phyloP scores from a whole-genome alignment of 2,113 vertebrate genomes.

The Rissa tridactyla region DNA sequence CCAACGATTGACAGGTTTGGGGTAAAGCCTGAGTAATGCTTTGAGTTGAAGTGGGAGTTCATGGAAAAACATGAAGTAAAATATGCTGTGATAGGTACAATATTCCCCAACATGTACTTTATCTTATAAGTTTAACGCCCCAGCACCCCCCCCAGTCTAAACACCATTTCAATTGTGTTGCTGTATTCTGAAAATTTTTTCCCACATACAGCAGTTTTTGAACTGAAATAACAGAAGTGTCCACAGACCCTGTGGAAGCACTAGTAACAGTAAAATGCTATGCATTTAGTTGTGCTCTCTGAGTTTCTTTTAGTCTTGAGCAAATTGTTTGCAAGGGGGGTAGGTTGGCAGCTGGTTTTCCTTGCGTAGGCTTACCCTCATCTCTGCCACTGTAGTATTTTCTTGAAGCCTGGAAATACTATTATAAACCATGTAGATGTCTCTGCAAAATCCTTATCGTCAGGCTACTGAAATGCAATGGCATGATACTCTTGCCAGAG shows the following conservation, averaged over 20 bases:
- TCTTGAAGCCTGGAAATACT: slow-evolving; percentile 32
- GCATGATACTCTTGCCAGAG: slow-evolving; percentile 26
- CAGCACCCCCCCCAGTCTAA: slow-evolving; percentile 16
- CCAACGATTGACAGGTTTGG: slow-evolving; percentile 46
- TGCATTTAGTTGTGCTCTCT: slow-evolving; percentile 71
- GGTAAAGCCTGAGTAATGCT: slow-evolving; percentile 34
- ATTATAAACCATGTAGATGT: neutral
- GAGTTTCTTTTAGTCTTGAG: slow-evolving; percentile 64
- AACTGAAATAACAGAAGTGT: slow-evolving; percentile 68
- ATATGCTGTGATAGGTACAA: slow-evolving; percentile 57
- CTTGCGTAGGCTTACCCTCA: slow-evolving; percentile 35
- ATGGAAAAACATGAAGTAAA: slow-evolving; percentile 24
- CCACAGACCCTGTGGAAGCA: slow-evolving; percentile 68
- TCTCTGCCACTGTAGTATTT: slow-evolving; percentile 46
- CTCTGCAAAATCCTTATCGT: neutral
- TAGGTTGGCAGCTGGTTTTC: slow-evolving; percentile 47
- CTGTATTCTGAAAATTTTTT: slow-evolving; percentile 47
- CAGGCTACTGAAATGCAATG: slow-evolving; percentile 29
- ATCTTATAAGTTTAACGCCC: slow-evolving; percentile 51
- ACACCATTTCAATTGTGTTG: slow-evolving; percentile 36
- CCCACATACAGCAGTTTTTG: slow-evolving; percentile 52
- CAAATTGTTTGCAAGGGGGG: slow-evolving; percentile 38
- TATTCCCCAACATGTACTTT: slow-evolving; percentile 45
- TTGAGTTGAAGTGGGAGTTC: slow-evolving; percentile 28
- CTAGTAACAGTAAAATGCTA: slow-evolving; percentile 72